A percentile compares a stretch with the other conserved stretches of the same genome.
Conservation (phyloP, 2,888 invertebrate species). For the Aphodius sticticus region DNA sequence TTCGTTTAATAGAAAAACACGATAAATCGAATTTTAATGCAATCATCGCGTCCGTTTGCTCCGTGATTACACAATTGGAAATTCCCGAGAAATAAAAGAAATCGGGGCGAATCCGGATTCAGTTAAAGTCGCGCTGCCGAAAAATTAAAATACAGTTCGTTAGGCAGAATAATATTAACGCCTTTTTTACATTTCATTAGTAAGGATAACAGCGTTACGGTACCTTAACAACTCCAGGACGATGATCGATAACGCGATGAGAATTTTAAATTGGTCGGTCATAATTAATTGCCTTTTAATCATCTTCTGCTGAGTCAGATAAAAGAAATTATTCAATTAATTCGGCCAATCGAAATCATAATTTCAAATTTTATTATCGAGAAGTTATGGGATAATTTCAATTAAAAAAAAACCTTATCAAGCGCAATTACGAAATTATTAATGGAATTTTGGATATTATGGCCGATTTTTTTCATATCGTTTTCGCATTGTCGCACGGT, state of each 20-base stretch:
- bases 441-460: too few species aligned
- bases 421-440: too few species aligned
- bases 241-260: background rate
- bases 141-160: constrained; percentile 4
- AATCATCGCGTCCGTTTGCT: background rate
- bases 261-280: background rate
- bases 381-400: background rate
- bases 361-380: background rate
- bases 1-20: background rate
- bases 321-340: background rate
- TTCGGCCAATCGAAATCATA: background rate
- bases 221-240: background rate
- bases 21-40: background rate
- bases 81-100: background rate
- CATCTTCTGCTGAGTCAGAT: background rate
- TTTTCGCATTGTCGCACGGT: too few species aligned
- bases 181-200: background rate
- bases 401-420: background rate
- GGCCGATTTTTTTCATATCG: too few species aligned
- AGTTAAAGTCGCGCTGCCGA: background rate
- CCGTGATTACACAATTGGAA: background rate
- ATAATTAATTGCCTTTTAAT: background rate
- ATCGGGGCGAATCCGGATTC: background rate
- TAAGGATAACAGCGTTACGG: background rate
- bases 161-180: constrained; percentile 4